Evolutionary conservation across 2,797 vertebrate genomes (phyloP), one percentile per base, ranked within the genome.

Genomic region (Merluccius polli): DNA sequence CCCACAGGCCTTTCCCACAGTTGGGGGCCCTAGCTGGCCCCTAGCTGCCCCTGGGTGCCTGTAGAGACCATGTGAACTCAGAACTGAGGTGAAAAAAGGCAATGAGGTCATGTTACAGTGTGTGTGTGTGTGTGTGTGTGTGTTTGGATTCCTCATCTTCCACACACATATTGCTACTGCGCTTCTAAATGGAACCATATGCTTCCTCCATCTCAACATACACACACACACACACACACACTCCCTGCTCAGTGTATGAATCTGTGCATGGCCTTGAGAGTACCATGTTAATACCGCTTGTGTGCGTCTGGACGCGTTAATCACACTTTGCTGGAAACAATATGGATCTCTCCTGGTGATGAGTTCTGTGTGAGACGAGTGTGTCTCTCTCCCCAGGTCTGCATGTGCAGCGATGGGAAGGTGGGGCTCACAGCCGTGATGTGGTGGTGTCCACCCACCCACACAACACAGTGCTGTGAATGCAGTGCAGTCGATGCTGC

Each of bases 101-200:
- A 2, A 59, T 6, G 21, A 63, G 52, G 52, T 52, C 48, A 5
- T 18, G 8, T 52, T 52, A 6, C 18, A 16, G 52, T 63, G 52
- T 24, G 52, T 63, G 52, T 63, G 52, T 63, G 52, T 63, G 52
- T 63, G 36, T 77, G 29, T 73, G 71, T 71, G 59, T 30, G 24
- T 63, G 33, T 67, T 68, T 67, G 71, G 18, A 16, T 6, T n/a
- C 7, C 73, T 76, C 27, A 32, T 63, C 67, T 75, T 68, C 29
- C 75, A 48, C 71, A 41, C 74, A 77, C 75, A 72, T 77, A 76
- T 74, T 72, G 81, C 81, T 80, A 75, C 77, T 70, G 67, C 81
- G 48, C 70, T 21, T 44, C 29, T 77, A 87, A 90, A 85, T 38
- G 80, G 87, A 89, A 85, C 88, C 89, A 87, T 77, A 74, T 89